Base-by-base conservation (phyloP, 2,888 invertebrate genomes). In the Pristionchus entomophagus region DNA sequence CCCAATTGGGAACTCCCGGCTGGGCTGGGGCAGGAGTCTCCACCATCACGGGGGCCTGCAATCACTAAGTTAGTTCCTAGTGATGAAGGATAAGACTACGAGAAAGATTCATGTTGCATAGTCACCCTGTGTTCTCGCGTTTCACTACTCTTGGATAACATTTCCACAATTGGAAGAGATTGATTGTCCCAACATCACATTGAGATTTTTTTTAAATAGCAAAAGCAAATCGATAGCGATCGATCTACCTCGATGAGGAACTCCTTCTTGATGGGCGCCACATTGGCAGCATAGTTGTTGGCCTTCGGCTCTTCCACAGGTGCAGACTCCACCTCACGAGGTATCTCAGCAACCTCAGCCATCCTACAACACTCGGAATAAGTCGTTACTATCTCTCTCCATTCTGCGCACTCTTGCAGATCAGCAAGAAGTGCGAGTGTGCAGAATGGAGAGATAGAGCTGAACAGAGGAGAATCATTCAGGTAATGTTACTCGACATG, bases 201-300 rank as follows among this genome's bases (percentile, higher is more conserved):
- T 17, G 49, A 49, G 49, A 8, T 12, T 49, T 49, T 49, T 17
- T 12, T 12, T 17, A 49, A 49, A 49, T 49, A 8, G 17, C 10
- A 49, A 49, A 12, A 8, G 17, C 17, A 49, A 49, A 49, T 49
- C 8, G 49, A 49, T 12, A 49, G 8, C 8, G 49, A 49, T n/a
- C n/a, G n/a, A 56, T 35, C 4, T 14, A 84, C 83, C 83, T 62
- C 65, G 22, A 84, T 45, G 41, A 89, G 82, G 77, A 78, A 89
- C 49, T 89, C 88, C 56, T 87, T 86, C 56, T 89, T 89, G 41
- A 89, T 88, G 14, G 88, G 88, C 19, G 89, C 89, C 19, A 88
- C 87, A 65, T 88, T 88, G 12, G 81, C 45, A 83, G 49, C 26
- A 65, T 84, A 62, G 32, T 49, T 59, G 32, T 49, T 59, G 82